Percentiles rank a stretch among this genome's conserved stretches.
Evolutionary conservation across 2,888 invertebrate species (phyloP).

Genomic region (Apocheima hispidaria): DNA sequence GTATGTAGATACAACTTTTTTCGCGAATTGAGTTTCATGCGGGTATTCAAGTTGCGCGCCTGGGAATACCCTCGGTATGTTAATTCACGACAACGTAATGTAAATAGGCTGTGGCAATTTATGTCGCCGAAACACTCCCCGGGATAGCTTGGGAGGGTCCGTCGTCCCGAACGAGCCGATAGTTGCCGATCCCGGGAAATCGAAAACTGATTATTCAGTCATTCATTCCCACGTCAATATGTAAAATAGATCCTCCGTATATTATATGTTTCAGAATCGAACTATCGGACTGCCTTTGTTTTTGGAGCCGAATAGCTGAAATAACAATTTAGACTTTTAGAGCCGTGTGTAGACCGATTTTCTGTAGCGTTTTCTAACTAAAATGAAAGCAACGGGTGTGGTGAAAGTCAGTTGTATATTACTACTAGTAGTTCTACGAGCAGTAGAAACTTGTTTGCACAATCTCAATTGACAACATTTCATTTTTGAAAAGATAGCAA

Average conservation of each 20-base stretch:
- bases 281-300: conserved; percentile 20
- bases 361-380: too few relatives aligned
- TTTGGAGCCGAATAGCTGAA: conserved; percentile 6
- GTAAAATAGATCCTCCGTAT: conserved; percentile 39
- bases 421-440: too few relatives aligned
- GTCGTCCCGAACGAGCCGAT: conserved; percentile 42
- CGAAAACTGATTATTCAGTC: conserved; percentile 64
- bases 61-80: conserved; percentile 80
- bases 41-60: conserved; percentile 70
- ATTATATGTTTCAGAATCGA: conserved; percentile 23
- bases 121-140: conserved; percentile 76
- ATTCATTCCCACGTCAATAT: conserved; percentile 57
- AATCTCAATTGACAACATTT: too few relatives aligned
- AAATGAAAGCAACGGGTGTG: too few relatives aligned
- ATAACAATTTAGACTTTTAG: too few relatives aligned
- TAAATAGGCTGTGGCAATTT: conserved; percentile 79
- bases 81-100: conserved; percentile 77
- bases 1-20: conserved; percentile 37
- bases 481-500: too few relatives aligned
- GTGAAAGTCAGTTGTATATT: too few relatives aligned
- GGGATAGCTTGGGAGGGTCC: conserved; percentile 62
- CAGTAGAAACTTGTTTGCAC: too few relatives aligned
- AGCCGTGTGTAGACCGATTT: too few relatives aligned
- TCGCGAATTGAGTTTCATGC: conserved; percentile 50
- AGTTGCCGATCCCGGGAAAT: conserved; percentile 57